Evolutionary conservation across 2,113 vertebrate species (phyloP).

Genomic region (Chaetops frenatus): DNA sequence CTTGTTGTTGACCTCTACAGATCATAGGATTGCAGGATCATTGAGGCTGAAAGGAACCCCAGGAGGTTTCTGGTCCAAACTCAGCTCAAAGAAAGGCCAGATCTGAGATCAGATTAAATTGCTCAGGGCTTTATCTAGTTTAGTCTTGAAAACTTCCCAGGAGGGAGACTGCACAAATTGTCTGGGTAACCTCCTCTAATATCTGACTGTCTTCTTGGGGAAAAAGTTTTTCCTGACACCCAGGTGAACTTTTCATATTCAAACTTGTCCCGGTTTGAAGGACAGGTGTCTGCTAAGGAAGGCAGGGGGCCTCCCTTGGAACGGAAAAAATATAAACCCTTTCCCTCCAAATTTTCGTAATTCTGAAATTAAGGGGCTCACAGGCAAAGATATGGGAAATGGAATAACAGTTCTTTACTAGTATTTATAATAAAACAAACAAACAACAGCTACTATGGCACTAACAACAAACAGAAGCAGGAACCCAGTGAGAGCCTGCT

Average conservation of each 20-base stretch:
- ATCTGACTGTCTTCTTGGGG: neutral
- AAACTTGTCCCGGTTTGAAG: too few relatives aligned
- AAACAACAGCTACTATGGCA: too few relatives aligned
- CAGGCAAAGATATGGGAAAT: too few relatives aligned
- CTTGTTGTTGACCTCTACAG: neutral
- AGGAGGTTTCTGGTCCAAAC: neutral
- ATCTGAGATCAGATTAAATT: neutral
- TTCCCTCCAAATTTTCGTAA: too few relatives aligned
- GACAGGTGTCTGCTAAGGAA: too few relatives aligned
- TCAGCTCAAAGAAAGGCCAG: neutral
- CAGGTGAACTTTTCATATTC: neutral
- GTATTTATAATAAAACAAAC: too few relatives aligned
- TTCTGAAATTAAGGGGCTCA: too few relatives aligned
- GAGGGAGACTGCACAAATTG: neutral
- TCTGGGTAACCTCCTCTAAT: neutral
- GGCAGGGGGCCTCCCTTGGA: too few relatives aligned
- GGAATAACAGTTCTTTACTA: too few relatives aligned
- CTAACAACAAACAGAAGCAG: too few relatives aligned
- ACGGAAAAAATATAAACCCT: too few relatives aligned
- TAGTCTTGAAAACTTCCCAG: neutral
- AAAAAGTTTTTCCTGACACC: neutral
- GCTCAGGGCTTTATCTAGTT: neutral
- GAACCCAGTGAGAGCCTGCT: too few relatives aligned
- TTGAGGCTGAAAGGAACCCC: neutral
- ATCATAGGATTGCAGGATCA: neutral